These are phyloP conservation scores for Botrylloides violaceus DNA, from an alignment of 23 tunicate genomes.

Conservation along the genomic window DNA sequence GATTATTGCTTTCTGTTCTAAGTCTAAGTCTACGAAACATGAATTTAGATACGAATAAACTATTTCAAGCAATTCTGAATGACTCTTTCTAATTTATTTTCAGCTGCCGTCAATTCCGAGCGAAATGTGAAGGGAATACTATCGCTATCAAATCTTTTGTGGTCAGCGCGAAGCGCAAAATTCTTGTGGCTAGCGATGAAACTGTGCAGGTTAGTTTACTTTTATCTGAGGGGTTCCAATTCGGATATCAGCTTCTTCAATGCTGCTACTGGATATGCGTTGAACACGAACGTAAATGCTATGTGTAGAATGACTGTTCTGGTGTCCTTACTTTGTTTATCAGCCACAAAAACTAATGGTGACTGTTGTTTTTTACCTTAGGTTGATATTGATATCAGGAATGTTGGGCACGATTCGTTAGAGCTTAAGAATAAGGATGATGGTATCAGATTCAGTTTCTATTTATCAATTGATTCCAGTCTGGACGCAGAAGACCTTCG, in stretches of 20 bases:
- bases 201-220: background rate
- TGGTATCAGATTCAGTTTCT: slow-evolving; percentile 1
- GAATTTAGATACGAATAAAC: too few relatives aligned
- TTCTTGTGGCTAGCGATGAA: background rate
- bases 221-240: too few relatives aligned
- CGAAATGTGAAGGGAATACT: background rate
- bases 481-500: background rate
- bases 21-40: too few relatives aligned
- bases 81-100: too few relatives aligned
- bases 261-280: too few relatives aligned
- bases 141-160: background rate
- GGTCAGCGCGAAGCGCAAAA: background rate
- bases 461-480: slow-evolving; percentile 2
- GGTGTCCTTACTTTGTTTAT: too few relatives aligned
- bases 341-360: too few relatives aligned
- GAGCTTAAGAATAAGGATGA: background rate
- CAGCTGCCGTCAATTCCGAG: background rate
- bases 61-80: too few relatives aligned
- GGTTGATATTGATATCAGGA: background rate
- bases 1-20: too few relatives aligned
- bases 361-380: background rate
- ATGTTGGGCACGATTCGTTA: background rate
- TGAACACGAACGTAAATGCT: too few relatives aligned
- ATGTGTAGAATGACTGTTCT: too few relatives aligned
- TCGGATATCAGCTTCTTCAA: too few relatives aligned